Conservation (phyloP, 1,140 invertebrate genomes). For the Brachionus rotundiformis region DNA sequence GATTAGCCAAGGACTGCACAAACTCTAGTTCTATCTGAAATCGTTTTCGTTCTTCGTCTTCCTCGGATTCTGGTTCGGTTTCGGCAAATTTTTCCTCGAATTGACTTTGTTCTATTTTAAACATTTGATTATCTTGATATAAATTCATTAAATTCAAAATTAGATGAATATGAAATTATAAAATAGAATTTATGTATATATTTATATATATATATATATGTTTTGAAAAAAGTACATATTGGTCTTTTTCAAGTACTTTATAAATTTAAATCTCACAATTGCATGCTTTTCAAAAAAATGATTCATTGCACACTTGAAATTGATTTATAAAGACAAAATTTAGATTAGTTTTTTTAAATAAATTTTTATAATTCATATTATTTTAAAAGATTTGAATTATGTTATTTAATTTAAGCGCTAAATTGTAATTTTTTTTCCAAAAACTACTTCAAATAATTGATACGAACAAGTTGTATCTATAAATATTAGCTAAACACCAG, state of each 20-base stretch:
- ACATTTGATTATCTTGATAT: constrained; percentile 39
- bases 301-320: not conserved
- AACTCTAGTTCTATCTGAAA: constrained; percentile 52
- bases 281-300: not conserved
- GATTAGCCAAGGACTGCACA: constrained; percentile 50
- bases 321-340: not conserved
- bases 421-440: too few species aligned
- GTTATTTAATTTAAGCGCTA: too few species aligned
- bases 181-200: not conserved
- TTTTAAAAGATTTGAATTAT: too few species aligned
- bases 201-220: not conserved
- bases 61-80: not conserved
- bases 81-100: not conserved
- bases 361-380: too few species aligned
- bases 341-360: not conserved
- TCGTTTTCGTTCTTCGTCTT: constrained; percentile 66
- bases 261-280: not conserved
- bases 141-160: constrained; percentile 32
- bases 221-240: not conserved
- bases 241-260: constrained; percentile 6
- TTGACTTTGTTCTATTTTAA: constrained; percentile 17
- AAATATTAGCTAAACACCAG: too few species aligned
- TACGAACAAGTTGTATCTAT: too few species aligned
- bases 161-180: not conserved
- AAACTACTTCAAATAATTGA: too few species aligned